Evolutionary conservation across 2,113 vertebrate species (phyloP).

Genomic region (Pipra filicauda): DNA sequence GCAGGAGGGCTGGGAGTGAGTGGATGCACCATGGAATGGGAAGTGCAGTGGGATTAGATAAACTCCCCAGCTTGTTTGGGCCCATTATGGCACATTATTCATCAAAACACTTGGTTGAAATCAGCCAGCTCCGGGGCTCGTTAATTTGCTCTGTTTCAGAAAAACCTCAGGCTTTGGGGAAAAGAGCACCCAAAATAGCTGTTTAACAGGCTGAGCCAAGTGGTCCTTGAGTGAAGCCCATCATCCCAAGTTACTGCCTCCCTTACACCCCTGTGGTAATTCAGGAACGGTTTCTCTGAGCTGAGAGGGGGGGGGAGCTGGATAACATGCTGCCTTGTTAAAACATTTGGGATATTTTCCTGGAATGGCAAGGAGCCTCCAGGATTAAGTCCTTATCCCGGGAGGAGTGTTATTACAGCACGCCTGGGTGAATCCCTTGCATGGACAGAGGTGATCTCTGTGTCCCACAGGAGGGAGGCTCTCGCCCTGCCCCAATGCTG

Average conservation of each 20-base stretch:
- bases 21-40: background rate
- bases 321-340: background rate
- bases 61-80: slow-evolving; percentile 43
- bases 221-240: background rate
- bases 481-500: background rate
- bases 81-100: slow-evolving; percentile 54
- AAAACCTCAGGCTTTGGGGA: background rate
- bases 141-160: slow-evolving; percentile 38
- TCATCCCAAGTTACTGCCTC: background rate
- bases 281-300: background rate
- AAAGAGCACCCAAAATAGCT: slow-evolving; percentile 25
- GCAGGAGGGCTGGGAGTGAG: slow-evolving; percentile 29
- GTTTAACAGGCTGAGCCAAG: slow-evolving; percentile 2
- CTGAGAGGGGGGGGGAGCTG: background rate
- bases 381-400: background rate
- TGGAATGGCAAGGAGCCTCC: background rate
- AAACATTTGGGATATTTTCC: background rate
- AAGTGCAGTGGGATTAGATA: slow-evolving; percentile 36
- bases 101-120: slow-evolving; percentile 62
- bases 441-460: background rate
- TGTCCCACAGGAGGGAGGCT: background rate
- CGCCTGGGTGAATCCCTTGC: background rate
- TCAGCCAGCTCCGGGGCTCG: slow-evolving; percentile 29
- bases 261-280: background rate
- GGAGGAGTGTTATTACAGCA: background rate